A percentile compares a stretch with the other conserved stretches of the same genome.
phyloP scores from a whole-genome alignment of 2,888 invertebrate genomes.

The Hanleya hanleyi region DNA sequence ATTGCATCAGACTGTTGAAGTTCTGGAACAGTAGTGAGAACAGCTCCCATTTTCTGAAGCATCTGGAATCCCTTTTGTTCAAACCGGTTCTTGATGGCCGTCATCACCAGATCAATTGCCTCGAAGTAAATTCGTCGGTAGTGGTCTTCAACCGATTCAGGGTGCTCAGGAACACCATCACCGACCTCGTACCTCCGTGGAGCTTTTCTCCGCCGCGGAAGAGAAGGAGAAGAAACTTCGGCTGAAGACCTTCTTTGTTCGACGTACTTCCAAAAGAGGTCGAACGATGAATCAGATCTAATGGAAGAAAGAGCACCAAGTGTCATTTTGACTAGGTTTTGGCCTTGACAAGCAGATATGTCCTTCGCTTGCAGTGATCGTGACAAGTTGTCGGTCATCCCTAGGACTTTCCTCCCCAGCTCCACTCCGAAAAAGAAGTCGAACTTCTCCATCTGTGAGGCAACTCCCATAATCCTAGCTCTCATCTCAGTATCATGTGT shows the following conservation, averaged over 20 bases:
- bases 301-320: too few relatives aligned
- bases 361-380: neutral
- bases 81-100: too few relatives aligned
- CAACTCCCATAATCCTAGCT: too few relatives aligned
- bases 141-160: neutral
- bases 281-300: too few relatives aligned
- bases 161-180: too few relatives aligned
- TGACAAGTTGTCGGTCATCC: neutral
- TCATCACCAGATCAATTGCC: neutral
- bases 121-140: neutral
- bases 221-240: too few relatives aligned
- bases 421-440: too few relatives aligned
- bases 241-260: too few relatives aligned
- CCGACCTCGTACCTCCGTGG: too few relatives aligned
- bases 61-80: neutral
- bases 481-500: neutral
- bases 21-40: neutral
- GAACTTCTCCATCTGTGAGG: too few relatives aligned
- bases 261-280: too few relatives aligned
- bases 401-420: neutral
- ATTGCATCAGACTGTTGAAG: neutral
- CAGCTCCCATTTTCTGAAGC: neutral
- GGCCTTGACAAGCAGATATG: constrained; percentile 11
- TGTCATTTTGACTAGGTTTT: neutral
- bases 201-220: too few relatives aligned